A percentile compares a stretch with the other conserved stretches of the same genome.
Conservation (phyloP, 2,797 vertebrate species). For the Chaunax sp. region DNA sequence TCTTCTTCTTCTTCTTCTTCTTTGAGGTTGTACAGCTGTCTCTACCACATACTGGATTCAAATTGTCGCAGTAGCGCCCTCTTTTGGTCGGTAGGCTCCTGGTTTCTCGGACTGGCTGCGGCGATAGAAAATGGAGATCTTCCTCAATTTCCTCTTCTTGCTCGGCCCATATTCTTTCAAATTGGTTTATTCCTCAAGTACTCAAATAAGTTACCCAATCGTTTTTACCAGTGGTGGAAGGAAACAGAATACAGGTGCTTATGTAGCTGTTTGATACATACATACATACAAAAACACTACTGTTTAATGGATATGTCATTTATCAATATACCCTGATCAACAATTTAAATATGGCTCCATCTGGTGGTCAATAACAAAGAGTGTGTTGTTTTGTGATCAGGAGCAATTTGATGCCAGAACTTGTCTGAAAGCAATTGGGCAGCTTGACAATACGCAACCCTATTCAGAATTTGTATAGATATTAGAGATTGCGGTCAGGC, state of each 20-base stretch:
- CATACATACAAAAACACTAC: no score
- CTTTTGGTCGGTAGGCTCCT: background rate
- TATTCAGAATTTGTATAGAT: background rate
- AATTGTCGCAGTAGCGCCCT: constrained; percentile 18
- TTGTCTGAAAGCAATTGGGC: background rate
- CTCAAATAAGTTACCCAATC: no score
- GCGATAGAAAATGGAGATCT: background rate
- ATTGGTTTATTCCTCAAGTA: no score
- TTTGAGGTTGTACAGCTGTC: background rate
- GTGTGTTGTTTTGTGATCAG: background rate
- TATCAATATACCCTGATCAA: no score
- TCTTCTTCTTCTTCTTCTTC: background rate
- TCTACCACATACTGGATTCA: background rate
- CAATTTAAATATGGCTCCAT: background rate
- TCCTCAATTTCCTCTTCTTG: no score
- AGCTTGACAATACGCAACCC: background rate
- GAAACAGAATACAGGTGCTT: no score
- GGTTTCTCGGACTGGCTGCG: no score
- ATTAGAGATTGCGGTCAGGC: no score
- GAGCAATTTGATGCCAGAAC: background rate
- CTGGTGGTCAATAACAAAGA: constrained; percentile 13
- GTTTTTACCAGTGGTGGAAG: no score
- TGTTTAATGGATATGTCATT: no score
- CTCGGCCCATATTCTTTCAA: no score
- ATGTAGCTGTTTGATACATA: no score